Evolutionary conservation across 2,113 vertebrate genomes (phyloP), one percentile per base, ranked within the genome.

Genomic region (Leptosomus discolor): DNA sequence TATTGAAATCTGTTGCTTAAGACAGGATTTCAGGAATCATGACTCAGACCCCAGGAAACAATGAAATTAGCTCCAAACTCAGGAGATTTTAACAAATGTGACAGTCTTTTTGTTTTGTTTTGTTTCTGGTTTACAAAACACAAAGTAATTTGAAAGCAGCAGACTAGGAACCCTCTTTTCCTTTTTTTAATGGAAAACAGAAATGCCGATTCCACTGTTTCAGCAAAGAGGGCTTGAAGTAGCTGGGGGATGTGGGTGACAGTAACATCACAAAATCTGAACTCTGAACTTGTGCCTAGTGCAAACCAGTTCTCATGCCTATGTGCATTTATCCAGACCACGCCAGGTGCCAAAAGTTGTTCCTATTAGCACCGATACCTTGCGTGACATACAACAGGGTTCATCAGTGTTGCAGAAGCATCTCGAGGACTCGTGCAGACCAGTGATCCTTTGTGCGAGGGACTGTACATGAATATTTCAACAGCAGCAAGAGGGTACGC

Each of bases 401-500:
- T 60, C 39, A 2, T 1, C 0, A 0, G 18, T 4, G 22, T 4
- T 14, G n/a, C 48, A 15, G 67, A 34, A 93, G 22, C 81, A 14
- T 2, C 22, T 12, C 0, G 5, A 65, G 81, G 41, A 8, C n/a
- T 8, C 0, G 1, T 46, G 57, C 45, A 57, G 26, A 8, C 6
- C 8, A 3, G 12, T 0, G n/a, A 26, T 7, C 65, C 54, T 36
- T 48, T 41, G 43, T 14, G 65, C 36, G 8, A 10, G 5, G 12
- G 21, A 6, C 39, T 1, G 12, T 5, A 15, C 51, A 46, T 21
- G 61, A 58, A 12, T 3, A 23, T 46, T 50, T 32, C 53, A 22
- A 4, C 30, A 46, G 67, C 88, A 63, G 56, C 57, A 27, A 11
- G 29, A 54, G 50, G 17, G 19, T 15, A 34, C 63, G 8, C 16